Percentiles rank a stretch among this genome's conserved stretches.
Conservation (phyloP, 2,888 invertebrate species). For the Encarsia formosa region DNA sequence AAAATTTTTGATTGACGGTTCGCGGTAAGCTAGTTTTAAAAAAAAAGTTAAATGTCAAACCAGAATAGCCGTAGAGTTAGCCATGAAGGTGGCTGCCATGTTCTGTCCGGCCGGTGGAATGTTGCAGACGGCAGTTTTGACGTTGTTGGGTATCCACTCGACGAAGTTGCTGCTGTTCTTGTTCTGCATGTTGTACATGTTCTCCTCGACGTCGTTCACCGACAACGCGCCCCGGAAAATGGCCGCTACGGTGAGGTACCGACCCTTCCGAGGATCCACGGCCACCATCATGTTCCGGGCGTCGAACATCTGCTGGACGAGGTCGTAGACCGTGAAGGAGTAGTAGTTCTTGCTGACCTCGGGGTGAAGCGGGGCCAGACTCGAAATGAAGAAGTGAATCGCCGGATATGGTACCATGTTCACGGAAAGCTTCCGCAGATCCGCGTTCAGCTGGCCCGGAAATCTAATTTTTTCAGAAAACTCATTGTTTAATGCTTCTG, state of each 20-base stretch:
- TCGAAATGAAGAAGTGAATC: constrained; percentile 86
- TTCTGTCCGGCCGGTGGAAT: constrained; percentile 74
- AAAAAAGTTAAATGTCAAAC: constrained; percentile 51
- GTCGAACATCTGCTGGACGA: constrained; percentile 76
- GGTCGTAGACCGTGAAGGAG: constrained; percentile 68
- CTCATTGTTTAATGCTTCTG: too few species aligned
- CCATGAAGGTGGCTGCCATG: constrained; percentile 87
- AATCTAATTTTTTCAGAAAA: too few species aligned
- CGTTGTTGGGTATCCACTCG: constrained; percentile 77
- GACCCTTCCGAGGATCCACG: constrained; percentile 68
- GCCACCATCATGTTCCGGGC: constrained; percentile 78
- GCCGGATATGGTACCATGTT: constrained; percentile 97
- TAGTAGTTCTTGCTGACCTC: constrained; percentile 67
- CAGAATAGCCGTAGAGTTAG: constrained; percentile 82
- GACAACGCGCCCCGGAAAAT: constrained; percentile 69
- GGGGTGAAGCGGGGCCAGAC: constrained; percentile 71
- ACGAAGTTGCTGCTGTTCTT: constrained; percentile 64
- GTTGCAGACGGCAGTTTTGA: constrained; percentile 77
- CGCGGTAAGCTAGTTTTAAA: too few species aligned
- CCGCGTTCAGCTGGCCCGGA: constrained; percentile 92
- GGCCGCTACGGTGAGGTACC: constrained; percentile 68
- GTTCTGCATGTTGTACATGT: constrained; percentile 64
- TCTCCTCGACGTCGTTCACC: constrained; percentile 76
- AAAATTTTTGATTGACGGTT: too few species aligned
- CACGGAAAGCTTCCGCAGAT: constrained; percentile 80